phyloP scores from a whole-genome alignment of 2,797 vertebrate species.

The Ptychobarbus kaznakovi region DNA sequence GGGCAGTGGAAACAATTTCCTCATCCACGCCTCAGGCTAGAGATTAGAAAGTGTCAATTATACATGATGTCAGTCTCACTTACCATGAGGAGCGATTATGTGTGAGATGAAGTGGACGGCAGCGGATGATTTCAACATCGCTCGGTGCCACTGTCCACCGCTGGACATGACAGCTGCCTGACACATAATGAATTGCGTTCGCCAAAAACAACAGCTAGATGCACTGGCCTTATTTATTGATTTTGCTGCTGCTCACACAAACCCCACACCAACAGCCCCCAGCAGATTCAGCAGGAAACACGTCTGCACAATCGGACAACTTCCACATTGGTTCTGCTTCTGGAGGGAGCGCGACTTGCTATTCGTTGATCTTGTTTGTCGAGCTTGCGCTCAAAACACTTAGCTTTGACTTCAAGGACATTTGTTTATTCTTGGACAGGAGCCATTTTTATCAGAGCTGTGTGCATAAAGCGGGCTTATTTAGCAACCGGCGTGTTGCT shows the following conservation, averaged over 20 bases:
- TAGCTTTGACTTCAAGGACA: conserved; percentile 33
- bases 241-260: conserved; percentile 1
- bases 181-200: conserved; percentile 33
- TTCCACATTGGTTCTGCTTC: neutral
- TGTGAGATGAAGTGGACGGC: conserved; percentile 34
- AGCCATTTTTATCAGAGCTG: conserved; percentile 41
- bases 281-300: neutral
- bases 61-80: conserved; percentile 63
- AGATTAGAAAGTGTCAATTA: conserved; percentile 62
- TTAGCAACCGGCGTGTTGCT: conserved; percentile 36
- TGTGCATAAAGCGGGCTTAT: conserved; percentile 46
- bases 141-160: conserved; percentile 32
- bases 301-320: neutral
- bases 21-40: conserved; percentile 49
- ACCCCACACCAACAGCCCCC: neutral
- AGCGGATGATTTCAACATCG: conserved; percentile 33
- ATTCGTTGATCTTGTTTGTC: neutral
- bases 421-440: conserved; percentile 33
- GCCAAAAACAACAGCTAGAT: conserved; percentile 36
- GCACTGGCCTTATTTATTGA: conserved; percentile 3
- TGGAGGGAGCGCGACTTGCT: neutral
- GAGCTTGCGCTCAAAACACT: neutral
- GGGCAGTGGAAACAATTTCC: conserved; percentile 50
- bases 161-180: conserved; percentile 36
- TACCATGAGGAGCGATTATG: conserved; percentile 53